Evolutionary conservation across 1,140 invertebrate species (phyloP), one percentile per base, ranked within the genome.

Genomic region (Aphaenogaster rudis): DNA sequence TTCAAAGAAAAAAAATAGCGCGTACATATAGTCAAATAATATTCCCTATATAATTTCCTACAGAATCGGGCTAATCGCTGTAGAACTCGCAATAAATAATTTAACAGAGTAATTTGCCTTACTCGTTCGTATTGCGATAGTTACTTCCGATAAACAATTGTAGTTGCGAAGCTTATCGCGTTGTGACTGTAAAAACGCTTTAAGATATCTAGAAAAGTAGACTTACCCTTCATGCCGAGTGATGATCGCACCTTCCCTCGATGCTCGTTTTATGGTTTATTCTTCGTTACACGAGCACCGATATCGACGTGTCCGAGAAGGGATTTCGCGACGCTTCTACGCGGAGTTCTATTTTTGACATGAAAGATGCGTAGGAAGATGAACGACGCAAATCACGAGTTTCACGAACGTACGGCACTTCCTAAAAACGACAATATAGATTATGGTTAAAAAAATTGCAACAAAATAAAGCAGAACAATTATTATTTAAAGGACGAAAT

Each of bases 221-320:
- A 93, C 92, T 93, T 50, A 94, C 93, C 92, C 91, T 92, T 94
- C 93, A 94, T 94, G 86, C 88, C 91, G 93, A 90, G 89, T 76
- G 90, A 86, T 77, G 90, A 81, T 88, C 67, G 79, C 88, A 82
- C 52, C 57, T 57, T 85, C 86, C 74, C 78, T 69, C 84, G 76
- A 86, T 84, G 67, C 57, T 77, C 42, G 17, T 57, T 52, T 63
- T 77, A 67, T 76, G 63, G 15, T 81, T 74, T 64, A 76, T 86
- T 76, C 61, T 72, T 67, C 48, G 69, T 77, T 88, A 74, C n/a
- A 45, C 61, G 39, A 78, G 76, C 76, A 61, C 85, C 77, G 59
- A 28, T 52, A 28, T 89, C 50, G 13, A 71, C 33, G 59, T 50
- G 57, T 54, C 48, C 88, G 39, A 76, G 42, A 67, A 42, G 64